These are phyloP conservation scores for Hippocampus barbouri DNA, from an alignment of 2,113 vertebrate species.

Conservation along the genomic window DNA sequence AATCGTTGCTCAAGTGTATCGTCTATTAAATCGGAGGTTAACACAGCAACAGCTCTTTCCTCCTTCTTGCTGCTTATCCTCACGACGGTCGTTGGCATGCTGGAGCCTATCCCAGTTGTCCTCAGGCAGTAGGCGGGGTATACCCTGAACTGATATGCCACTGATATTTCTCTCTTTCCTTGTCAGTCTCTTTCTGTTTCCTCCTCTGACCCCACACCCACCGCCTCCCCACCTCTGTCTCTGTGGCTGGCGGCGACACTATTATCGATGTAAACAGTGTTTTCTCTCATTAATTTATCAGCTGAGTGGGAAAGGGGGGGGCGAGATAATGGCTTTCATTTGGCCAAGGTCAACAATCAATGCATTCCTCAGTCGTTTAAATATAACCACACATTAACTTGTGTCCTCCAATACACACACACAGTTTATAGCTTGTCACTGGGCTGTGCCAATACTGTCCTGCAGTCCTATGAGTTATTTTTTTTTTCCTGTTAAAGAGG, in stretches of 20 bases:
- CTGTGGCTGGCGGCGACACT: constrained; percentile 44
- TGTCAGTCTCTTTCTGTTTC: neutral
- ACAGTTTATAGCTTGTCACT: constrained; percentile 13
- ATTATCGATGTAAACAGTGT: constrained; percentile 56
- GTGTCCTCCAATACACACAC: constrained; percentile 39
- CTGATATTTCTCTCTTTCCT: constrained; percentile 9
- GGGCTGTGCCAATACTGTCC: constrained; percentile 21
- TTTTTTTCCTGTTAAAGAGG: constrained; percentile 24
- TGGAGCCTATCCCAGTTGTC: too few relatives aligned
- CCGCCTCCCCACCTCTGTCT: neutral
- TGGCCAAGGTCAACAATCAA: constrained; percentile 73
- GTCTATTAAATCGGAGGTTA: too few relatives aligned
- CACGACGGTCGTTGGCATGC: too few relatives aligned
- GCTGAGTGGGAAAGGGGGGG: constrained; percentile 18
- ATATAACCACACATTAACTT: constrained; percentile 68
- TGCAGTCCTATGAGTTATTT: constrained; percentile 8
- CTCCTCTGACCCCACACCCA: neutral
- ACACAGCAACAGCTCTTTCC: too few relatives aligned
- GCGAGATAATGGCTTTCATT: constrained; percentile 66
- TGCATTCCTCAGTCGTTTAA: constrained; percentile 71
- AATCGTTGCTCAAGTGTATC: too few relatives aligned
- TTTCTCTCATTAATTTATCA: constrained; percentile 70
- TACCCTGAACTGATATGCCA: neutral
- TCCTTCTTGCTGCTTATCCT: too few relatives aligned
- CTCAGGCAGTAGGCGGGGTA: too few relatives aligned